A percentile compares a stretch with the other conserved stretches of the same genome.
These are phyloP conservation scores for Drosophila littoralis DNA, from an alignment of 1,140 invertebrate species.

Conservation along the genomic window DNA sequence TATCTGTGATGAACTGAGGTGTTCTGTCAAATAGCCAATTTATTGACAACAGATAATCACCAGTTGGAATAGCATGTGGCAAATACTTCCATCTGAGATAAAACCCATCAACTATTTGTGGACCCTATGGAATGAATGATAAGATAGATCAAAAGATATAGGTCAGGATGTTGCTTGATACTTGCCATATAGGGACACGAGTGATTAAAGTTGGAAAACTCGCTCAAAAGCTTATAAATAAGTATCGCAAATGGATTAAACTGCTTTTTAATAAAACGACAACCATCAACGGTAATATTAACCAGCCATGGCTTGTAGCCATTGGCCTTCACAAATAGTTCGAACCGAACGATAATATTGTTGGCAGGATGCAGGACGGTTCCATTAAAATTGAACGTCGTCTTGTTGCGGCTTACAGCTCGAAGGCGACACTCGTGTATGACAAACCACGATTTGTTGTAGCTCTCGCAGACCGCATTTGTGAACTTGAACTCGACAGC, in stretches of 20 bases:
- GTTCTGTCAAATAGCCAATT: constrained; percentile 7
- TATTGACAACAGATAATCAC: constrained; percentile 11
- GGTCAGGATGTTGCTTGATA: not conserved
- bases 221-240: not conserved
- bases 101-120: constrained; percentile 5
- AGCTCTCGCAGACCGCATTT: constrained; percentile 22
- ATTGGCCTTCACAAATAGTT: constrained; percentile 10
- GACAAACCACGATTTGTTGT: constrained; percentile 23
- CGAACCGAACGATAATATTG: not conserved
- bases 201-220: constrained; percentile 20
- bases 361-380: constrained; percentile 6
- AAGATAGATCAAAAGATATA: not conserved
- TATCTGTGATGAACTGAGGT: not conserved
- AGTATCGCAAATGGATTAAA: not conserved
- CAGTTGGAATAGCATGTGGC: constrained; percentile 6
- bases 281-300: not conserved
- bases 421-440: constrained; percentile 16
- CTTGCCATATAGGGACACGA: constrained; percentile 22
- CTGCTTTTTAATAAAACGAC: not conserved
- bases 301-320: constrained; percentile 36
- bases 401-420: constrained; percentile 10
- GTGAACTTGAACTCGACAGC: constrained; percentile 20
- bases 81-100: not conserved
- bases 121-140: not conserved
- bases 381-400: constrained; percentile 14